Percentiles rank a stretch among this genome's conserved stretches.
phyloP scores from a whole-genome alignment of 2,888 invertebrate genomes.

The Parapristionchus giblindavisi region DNA sequence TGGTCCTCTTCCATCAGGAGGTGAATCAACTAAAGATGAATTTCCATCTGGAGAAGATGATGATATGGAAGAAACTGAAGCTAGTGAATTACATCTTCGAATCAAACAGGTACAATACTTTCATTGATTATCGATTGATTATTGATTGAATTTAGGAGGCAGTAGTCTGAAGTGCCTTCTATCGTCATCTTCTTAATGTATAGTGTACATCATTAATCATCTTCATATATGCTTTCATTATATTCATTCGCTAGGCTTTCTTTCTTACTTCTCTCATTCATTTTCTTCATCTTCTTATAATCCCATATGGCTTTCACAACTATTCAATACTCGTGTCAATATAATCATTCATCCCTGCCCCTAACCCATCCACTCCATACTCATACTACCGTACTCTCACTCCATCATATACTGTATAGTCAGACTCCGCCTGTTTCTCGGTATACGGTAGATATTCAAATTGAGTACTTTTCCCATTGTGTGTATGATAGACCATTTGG shows the following conservation, averaged over 20 bases:
- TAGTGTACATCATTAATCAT: slow-evolving; percentile 19
- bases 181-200: slow-evolving; percentile 4
- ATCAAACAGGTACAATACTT: slow-evolving; percentile 40
- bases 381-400: not conserved
- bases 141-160: not conserved
- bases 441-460: slow-evolving; percentile 21
- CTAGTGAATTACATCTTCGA: slow-evolving; percentile 52
- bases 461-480: not conserved
- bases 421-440: not conserved
- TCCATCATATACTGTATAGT: not conserved
- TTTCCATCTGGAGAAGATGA: slow-evolving; percentile 56
- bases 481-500: not conserved
- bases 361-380: not conserved
- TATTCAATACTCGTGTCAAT: slow-evolving; percentile 26
- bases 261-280: not conserved
- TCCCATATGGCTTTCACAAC: slow-evolving; percentile 19
- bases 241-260: slow-evolving; percentile 15
- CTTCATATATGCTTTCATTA: not conserved
- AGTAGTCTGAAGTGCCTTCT: not conserved
- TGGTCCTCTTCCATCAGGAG: not conserved
- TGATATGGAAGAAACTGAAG: slow-evolving; percentile 65
- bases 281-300: not conserved
- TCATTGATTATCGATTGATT: not conserved
- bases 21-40: not conserved
- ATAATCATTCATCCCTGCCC: not conserved